phyloP scores from a whole-genome alignment of 2,797 vertebrate species.

The Sebastes cheni region DNA sequence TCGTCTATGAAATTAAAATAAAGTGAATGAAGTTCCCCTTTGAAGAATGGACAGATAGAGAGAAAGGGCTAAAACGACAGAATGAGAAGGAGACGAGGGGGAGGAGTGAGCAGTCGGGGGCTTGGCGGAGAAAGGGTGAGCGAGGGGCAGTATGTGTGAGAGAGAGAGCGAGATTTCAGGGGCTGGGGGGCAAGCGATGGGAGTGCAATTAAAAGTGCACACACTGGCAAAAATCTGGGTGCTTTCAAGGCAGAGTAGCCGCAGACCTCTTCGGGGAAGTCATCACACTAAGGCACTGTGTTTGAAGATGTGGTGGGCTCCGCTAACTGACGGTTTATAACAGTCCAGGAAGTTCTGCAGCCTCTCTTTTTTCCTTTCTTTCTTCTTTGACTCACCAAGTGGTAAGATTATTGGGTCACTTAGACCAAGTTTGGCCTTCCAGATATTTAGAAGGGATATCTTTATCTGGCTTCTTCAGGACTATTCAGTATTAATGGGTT shows the following conservation, averaged over 20 bases:
- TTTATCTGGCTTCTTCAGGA: background rate
- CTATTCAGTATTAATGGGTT: background rate
- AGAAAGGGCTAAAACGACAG: slow-evolving; percentile 73
- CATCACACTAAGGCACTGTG: slow-evolving; percentile 74
- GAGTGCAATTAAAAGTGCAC: slow-evolving; percentile 87
- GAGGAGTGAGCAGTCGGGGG: slow-evolving; percentile 61
- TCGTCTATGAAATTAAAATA: slow-evolving; percentile 85
- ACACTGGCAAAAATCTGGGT: slow-evolving; percentile 81
- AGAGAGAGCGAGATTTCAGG: slow-evolving; percentile 56
- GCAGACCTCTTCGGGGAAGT: slow-evolving; percentile 80
- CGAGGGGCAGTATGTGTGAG: slow-evolving; percentile 54
- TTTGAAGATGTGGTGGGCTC: slow-evolving; percentile 79
- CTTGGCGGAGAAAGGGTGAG: slow-evolving; percentile 63
- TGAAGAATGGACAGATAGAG: slow-evolving; percentile 85
- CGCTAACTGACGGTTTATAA: slow-evolving; percentile 73
- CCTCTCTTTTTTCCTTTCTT: slow-evolving; percentile 21
- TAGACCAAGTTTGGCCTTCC: background rate
- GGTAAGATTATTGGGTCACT: slow-evolving; percentile 11
- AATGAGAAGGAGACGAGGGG: slow-evolving; percentile 63
- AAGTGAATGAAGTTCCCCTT: slow-evolving; percentile 84
- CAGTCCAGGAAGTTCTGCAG: slow-evolving; percentile 69
- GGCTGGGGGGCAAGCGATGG: slow-evolving; percentile 79
- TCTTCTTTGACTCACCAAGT: slow-evolving; percentile 1
- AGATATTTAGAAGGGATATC: background rate
- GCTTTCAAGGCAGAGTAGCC: slow-evolving; percentile 81